Evolutionary conservation across 2,888 invertebrate genomes (phyloP), one percentile per base, ranked within the genome.

Genomic region (Fragum sueziense): DNA sequence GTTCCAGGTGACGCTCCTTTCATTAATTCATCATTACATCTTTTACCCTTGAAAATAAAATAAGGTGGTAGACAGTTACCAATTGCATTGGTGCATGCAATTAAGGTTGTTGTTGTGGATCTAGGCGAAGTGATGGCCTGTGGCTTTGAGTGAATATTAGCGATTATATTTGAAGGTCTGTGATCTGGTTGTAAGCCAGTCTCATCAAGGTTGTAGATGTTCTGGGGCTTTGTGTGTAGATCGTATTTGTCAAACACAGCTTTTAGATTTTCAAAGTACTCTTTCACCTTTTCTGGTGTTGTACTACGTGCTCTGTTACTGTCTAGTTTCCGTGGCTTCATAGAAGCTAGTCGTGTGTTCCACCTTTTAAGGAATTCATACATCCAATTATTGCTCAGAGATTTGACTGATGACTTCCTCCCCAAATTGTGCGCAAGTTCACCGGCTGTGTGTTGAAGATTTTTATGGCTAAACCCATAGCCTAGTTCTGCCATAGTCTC

Each of bases 151-250:
- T 31, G 22, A 29, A 25, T 1, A 9, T n/a, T 29, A 2, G 69
- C 68, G 27, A 77, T 61, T 11, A 72, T 37, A 51, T 71, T 54
- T 0, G 71, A n/a, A 14, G 71, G 76, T n/a, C 59, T 62, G 29
- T 76, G 71, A 20, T 71, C 69, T 25, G 77, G 72, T 52, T 72
- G 69, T 7, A 77, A 59, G 0, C 62, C 78, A 27, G 74, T 79
- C 37, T 79, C 79, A 34, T 79, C 79, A 1, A 79, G n/a, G 27
- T 79, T 79, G 41, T 71, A 79, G 2, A 79, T 72, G 2, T 59
- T 27, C 9, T 31, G 61, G 11, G 78, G 70, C 22, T 74, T 74
- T 17, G n/a, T 29, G 4, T 62, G 33, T 0, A 76, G 31, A n/a
- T 54, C 27, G 47, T 65, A 72, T 47, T 78, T 78, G 1, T 51